Percentiles rank a stretch among this genome's conserved stretches.
These are phyloP conservation scores for Stomorhina lunata DNA, from an alignment of 2,888 invertebrate genomes.

Conservation along the genomic window DNA sequence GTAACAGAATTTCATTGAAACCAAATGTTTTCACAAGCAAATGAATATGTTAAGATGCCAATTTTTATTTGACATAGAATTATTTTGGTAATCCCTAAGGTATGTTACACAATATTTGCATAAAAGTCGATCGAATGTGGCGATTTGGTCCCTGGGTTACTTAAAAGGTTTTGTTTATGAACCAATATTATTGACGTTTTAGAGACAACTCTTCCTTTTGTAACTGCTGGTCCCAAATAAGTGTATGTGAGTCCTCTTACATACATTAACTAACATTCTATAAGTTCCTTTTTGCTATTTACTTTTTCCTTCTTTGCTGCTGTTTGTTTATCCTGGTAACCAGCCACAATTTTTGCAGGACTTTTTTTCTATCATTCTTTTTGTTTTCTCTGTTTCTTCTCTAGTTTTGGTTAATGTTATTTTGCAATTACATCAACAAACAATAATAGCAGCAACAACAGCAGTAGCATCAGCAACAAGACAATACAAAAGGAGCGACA, in stretches of 20 bases:
- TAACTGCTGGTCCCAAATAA: too few relatives aligned
- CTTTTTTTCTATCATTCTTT: background rate
- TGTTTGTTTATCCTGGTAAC: conserved; percentile 46
- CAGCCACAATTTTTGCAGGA: background rate
- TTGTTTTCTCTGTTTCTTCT: background rate
- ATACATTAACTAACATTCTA: conserved; percentile 29
- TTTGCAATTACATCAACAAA: conserved; percentile 61
- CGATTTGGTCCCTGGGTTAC: too few relatives aligned
- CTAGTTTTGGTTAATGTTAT: conserved; percentile 39
- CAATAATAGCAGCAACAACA: conserved; percentile 36
- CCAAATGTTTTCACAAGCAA: too few relatives aligned
- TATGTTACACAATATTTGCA: too few relatives aligned
- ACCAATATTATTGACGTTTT: too few relatives aligned
- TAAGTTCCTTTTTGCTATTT: background rate
- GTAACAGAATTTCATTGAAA: too few relatives aligned
- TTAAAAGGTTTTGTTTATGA: too few relatives aligned
- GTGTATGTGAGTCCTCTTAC: background rate
- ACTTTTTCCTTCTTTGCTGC: background rate
- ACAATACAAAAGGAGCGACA: background rate
- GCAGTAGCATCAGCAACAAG: background rate
- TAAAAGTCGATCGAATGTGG: too few relatives aligned
- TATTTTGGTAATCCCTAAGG: too few relatives aligned
- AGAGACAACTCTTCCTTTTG: too few relatives aligned
- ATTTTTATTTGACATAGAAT: too few relatives aligned
- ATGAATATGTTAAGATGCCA: too few relatives aligned